Evolutionary conservation across 2,113 vertebrate species (phyloP).

Genomic region (Plecturocebus donacophilus): DNA sequence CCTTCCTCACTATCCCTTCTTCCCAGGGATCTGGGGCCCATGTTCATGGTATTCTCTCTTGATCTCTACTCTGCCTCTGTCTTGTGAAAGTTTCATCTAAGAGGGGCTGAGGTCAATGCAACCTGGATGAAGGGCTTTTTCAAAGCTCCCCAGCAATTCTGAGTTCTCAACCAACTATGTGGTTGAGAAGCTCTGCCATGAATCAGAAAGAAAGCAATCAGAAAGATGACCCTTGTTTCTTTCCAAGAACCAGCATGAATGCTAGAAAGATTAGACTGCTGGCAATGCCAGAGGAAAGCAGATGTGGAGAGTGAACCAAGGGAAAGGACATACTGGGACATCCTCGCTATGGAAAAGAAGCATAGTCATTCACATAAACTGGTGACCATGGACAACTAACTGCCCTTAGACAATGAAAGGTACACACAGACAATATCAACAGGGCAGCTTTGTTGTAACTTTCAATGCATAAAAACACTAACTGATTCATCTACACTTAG

Average conservation of each 20-base stretch:
- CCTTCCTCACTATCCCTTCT: not conserved
- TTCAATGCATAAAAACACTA: not conserved
- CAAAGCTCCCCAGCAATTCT: too few relatives aligned
- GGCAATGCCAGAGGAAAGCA: not conserved
- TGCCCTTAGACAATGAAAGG: not conserved
- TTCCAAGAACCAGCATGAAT: not conserved
- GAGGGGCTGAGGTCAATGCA: not conserved
- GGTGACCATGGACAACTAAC: not conserved
- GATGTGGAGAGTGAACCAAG: not conserved
- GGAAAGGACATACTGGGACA: not conserved
- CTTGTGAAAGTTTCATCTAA: not conserved
- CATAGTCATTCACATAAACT: not conserved
- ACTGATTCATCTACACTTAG: not conserved
- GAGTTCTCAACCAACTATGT: too few relatives aligned
- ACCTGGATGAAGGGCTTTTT: not conserved
- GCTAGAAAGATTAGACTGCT: not conserved
- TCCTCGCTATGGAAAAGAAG: not conserved
- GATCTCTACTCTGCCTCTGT: not conserved
- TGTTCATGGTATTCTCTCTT: not conserved
- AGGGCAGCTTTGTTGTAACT: not conserved
- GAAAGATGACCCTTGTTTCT: not conserved
- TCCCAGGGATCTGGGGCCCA: not conserved
- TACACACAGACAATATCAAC: too few relatives aligned
- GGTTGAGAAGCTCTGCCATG: not conserved
- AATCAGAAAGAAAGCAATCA: not conserved